phyloP scores from a whole-genome alignment of 2,113 vertebrate genomes.

The Salvator merianae region DNA sequence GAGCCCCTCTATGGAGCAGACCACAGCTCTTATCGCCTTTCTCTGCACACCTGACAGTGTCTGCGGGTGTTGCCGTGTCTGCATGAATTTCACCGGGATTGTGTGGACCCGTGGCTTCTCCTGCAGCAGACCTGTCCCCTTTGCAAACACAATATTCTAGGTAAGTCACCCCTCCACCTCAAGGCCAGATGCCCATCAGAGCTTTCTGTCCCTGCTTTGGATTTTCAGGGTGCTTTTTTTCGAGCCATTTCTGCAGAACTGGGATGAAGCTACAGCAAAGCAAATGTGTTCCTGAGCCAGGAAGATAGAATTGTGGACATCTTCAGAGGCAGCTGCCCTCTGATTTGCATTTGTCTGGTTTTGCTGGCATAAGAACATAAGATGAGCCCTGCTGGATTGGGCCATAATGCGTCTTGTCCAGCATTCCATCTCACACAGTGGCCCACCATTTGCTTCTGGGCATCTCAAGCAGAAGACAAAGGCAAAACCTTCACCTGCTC shows the following conservation, averaged over 20 bases:
- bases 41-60: slow-evolving; percentile 71
- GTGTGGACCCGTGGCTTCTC: slow-evolving; percentile 93
- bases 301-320: too few species aligned
- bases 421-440: too few species aligned
- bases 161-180: slow-evolving; percentile 66
- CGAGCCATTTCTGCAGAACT: neutral
- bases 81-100: slow-evolving; percentile 93
- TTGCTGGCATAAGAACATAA: too few species aligned
- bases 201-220: neutral
- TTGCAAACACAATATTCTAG: slow-evolving; percentile 90
- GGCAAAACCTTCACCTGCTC: too few species aligned
- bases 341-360: too few species aligned
- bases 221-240: neutral
- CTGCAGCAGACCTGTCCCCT: slow-evolving; percentile 94
- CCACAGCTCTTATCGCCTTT: neutral
- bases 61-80: slow-evolving; percentile 90
- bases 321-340: too few species aligned
- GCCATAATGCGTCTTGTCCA: too few species aligned
- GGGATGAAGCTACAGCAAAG: neutral
- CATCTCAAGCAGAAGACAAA: too few species aligned
- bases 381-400: too few species aligned
- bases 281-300: too few species aligned
- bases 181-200: neutral
- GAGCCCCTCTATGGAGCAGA: too few species aligned
- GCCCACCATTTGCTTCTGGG: too few species aligned